Conservation (phyloP, 2,113 vertebrate species). For the Rallus limicola region DNA sequence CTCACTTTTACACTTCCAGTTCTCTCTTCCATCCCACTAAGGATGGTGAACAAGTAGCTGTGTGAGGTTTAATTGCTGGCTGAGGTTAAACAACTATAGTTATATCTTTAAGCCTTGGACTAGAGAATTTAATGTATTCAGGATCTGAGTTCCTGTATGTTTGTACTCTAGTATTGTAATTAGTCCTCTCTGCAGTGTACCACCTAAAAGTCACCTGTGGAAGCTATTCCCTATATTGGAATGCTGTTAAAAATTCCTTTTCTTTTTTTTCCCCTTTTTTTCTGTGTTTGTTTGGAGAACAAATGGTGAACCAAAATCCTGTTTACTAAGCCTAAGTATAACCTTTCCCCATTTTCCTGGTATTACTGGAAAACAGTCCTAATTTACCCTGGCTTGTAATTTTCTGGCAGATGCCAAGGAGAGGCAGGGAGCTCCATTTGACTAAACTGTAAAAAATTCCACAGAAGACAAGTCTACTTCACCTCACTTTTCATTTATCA, state of each 20-base stretch:
- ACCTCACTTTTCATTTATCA: conserved; percentile 67
- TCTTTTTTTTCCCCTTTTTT: neutral
- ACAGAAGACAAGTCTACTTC: conserved; percentile 67
- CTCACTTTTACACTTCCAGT: too few relatives aligned
- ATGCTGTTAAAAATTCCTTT: neutral
- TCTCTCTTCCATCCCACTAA: too few relatives aligned
- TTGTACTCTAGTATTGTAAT: neutral
- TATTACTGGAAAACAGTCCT: conserved; percentile 67
- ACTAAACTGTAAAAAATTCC: conserved; percentile 76
- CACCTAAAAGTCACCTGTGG: neutral
- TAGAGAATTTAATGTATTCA: neutral
- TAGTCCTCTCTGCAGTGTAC: neutral
- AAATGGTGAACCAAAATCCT: conserved; percentile 34
- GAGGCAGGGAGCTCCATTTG: conserved; percentile 56
- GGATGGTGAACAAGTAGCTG: too few relatives aligned
- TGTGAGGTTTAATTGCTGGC: too few relatives aligned
- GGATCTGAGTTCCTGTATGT: neutral
- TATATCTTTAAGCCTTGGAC: neutral
- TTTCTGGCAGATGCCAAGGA: conserved; percentile 63
- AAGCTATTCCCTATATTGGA: neutral
- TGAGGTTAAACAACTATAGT: neutral
- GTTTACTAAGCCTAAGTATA: conserved; percentile 53
- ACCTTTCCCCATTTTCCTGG: conserved; percentile 16
- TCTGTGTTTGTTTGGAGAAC: neutral
- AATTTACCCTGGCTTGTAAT: conserved; percentile 72